phyloP scores from a whole-genome alignment of 1,140 invertebrate genomes.

The Sitobion miscanthi region DNA sequence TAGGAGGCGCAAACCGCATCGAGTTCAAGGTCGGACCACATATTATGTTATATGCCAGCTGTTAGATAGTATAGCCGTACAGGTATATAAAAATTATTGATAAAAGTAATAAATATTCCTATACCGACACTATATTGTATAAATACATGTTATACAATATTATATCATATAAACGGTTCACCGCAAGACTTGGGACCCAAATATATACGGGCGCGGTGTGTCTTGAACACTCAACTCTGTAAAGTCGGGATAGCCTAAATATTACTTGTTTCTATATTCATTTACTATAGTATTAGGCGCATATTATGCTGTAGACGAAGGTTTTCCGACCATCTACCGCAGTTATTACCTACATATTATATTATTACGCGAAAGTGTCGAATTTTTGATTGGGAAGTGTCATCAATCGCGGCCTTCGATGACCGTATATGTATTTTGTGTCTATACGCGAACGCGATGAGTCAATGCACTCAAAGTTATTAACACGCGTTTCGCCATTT shows the following conservation, averaged over 20 bases:
- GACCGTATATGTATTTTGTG: conserved; percentile 27
- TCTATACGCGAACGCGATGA: neutral
- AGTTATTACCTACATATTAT: neutral
- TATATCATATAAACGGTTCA: no score
- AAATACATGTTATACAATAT: no score
- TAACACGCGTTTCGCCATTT: neutral
- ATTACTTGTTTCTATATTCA: neutral
- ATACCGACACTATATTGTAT: no score
- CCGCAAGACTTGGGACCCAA: neutral
- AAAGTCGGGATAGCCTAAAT: neutral
- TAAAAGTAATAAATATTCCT: neutral
- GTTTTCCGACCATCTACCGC: neutral
- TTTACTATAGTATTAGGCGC: neutral
- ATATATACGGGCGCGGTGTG: neutral
- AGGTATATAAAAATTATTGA: neutral
- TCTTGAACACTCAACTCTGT: neutral
- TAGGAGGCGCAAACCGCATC: neutral
- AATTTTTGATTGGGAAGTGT: neutral
- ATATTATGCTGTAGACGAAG: neutral
- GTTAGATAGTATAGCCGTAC: neutral
- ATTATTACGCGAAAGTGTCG: neutral
- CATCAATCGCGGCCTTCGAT: neutral
- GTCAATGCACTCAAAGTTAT: conserved; percentile 20
- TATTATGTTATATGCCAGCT: neutral
- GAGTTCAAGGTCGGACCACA: conserved; percentile 23